phyloP scores from a whole-genome alignment of 53 echinoderm and acorn worm species.

The Apostichopus leukothele region DNA sequence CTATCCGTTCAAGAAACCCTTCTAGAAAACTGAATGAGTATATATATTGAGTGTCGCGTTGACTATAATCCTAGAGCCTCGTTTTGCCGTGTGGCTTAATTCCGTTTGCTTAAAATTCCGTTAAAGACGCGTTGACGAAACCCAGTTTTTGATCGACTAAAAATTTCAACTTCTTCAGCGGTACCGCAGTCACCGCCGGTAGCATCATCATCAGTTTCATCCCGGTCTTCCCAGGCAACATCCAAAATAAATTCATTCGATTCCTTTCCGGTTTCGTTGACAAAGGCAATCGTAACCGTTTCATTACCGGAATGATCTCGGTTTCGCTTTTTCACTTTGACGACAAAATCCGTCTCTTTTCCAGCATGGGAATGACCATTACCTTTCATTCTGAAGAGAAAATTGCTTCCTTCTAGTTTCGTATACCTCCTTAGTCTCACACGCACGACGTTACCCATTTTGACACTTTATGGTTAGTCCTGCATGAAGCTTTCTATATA shows the following conservation, averaged over 20 bases:
- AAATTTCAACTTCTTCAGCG: neutral
- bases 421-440: neutral
- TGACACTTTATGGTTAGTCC: neutral
- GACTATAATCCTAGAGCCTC: too few species aligned
- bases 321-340: neutral
- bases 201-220: neutral
- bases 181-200: neutral
- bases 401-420: slow-evolving; percentile 14
- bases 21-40: too few species aligned
- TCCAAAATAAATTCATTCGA: neutral
- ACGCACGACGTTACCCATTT: slow-evolving; percentile 2
- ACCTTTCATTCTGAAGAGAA: slow-evolving; percentile 17
- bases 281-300: neutral
- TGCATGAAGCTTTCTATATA: too few species aligned
- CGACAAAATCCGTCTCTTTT: neutral
- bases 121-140: slow-evolving; percentile 1
- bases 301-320: neutral
- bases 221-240: neutral
- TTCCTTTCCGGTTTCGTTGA: slow-evolving; percentile 13
- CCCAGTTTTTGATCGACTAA: neutral
- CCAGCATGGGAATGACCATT: neutral
- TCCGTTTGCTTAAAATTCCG: neutral
- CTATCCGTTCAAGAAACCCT: too few species aligned
- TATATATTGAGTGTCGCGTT: too few species aligned
- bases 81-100: neutral